phyloP scores from a whole-genome alignment of 2,797 vertebrate genomes.

The Trichosurus vulpecula region DNA sequence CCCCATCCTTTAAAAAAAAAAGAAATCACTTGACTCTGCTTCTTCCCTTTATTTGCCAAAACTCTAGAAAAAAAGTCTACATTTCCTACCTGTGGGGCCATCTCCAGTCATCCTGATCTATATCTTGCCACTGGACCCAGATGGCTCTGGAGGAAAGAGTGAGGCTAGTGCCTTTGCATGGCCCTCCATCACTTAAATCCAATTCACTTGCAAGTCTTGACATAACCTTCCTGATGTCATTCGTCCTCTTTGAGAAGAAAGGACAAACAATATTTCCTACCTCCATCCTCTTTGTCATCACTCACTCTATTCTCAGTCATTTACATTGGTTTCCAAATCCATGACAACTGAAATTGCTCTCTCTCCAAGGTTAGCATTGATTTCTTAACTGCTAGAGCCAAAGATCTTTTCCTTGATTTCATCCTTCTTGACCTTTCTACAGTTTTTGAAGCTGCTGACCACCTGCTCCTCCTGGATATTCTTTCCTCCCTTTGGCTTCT shows the following conservation, averaged over 20 bases:
- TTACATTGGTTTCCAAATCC: background rate
- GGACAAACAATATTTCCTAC: background rate
- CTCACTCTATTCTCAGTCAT: background rate
- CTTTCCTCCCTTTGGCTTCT: background rate
- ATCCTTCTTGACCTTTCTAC: background rate
- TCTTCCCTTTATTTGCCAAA: background rate
- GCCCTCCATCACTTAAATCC: too few relatives aligned
- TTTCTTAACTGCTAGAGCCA: background rate
- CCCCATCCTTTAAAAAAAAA: background rate
- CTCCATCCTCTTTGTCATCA: background rate
- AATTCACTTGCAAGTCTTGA: too few relatives aligned
- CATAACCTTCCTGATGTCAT: too few relatives aligned
- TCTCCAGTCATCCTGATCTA: too few relatives aligned
- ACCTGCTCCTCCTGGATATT: background rate
- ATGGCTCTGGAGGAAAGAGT: too few relatives aligned
- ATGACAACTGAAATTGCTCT: background rate
- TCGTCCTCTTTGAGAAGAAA: too few relatives aligned
- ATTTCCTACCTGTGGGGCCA: background rate
- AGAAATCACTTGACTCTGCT: background rate
- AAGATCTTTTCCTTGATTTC: background rate
- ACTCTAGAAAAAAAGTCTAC: background rate
- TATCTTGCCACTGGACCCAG: too few relatives aligned
- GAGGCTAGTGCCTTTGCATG: too few relatives aligned
- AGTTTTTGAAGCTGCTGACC: background rate
- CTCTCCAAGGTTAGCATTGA: background rate